phyloP scores from a whole-genome alignment of 2,888 invertebrate species.

The Microplitis manilae region DNA sequence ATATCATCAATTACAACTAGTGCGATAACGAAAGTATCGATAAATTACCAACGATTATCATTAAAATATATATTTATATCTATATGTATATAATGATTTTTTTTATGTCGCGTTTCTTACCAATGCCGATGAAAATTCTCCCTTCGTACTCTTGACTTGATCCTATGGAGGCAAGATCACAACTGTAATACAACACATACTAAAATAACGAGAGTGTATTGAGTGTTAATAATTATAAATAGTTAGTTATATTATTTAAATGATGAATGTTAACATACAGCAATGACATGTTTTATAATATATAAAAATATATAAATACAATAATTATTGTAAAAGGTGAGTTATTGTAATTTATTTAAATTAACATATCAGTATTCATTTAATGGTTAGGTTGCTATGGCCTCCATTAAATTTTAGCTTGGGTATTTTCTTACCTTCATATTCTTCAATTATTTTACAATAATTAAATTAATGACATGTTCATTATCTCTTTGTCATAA shows the following conservation, averaged over 20 bases:
- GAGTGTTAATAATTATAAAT: neutral
- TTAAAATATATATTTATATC: too few relatives aligned
- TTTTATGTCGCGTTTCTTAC: too few relatives aligned
- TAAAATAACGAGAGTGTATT: neutral
- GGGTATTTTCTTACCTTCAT: slow-evolving; percentile 44
- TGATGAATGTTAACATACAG: neutral
- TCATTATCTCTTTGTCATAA: too few relatives aligned
- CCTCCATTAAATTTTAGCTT: slow-evolving; percentile 59
- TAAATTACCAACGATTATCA: too few relatives aligned
- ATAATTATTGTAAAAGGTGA: neutral
- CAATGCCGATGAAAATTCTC: neutral
- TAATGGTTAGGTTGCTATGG: slow-evolving; percentile 62
- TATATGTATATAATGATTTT: too few relatives aligned
- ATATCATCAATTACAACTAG: too few relatives aligned
- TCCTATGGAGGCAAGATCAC: neutral
- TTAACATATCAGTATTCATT: slow-evolving; percentile 39
- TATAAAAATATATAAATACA: neutral
- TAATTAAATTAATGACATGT: too few relatives aligned
- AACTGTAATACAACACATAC: neutral
- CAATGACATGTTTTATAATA: neutral
- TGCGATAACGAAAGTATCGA: too few relatives aligned
- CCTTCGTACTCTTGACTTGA: neutral
- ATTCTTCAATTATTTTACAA: neutral
- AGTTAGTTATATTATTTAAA: neutral
- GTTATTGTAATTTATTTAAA: neutral